Evolutionary conservation across 2,888 invertebrate species (phyloP), one percentile per base, ranked within the genome.

Genomic region (Ennomos quercinarius): DNA sequence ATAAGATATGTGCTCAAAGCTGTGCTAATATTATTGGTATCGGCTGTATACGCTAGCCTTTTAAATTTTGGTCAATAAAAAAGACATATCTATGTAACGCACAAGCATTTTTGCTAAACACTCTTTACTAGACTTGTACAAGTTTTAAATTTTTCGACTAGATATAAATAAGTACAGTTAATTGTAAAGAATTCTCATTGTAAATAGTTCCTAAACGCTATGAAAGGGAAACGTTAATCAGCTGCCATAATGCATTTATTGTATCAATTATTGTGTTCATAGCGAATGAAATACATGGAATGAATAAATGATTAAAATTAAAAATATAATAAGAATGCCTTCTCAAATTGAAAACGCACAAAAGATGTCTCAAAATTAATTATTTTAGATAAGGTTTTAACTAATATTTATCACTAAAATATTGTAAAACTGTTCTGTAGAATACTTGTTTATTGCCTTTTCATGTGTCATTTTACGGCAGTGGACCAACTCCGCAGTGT

Each of bases 191-290:
- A 11, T 12, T 48, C 13, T 37, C 12, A 8, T 8, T 13, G 12
- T 17, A 35, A 41, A 42, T 41, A 37, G 49, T 57, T 57, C 50
- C 49, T 50, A 50, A 45, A 17, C 9, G 39, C 27, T 34, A 10
- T 38, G 36, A 42, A 13, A 50, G 41, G 10, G 0, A 42, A 41
- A 46, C 3, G 41, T 17, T 50, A 0, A 35, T 2, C 51, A n/a
- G 52, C 57, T 52, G 57, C 51, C 51, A 12, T 27, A 52, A 42
- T 47, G 51, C 57, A 57, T 57, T 57, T 57, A 57, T 17, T 42
- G 17, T 41, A 12, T 35, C 13, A 44, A 49, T 9, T 34, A 4
- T 37, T 44, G 1, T 17, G 17, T 17, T 17, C 1, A 17, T 4
- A 17, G 27, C 6, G 27, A 27, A 27, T 27, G 5, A 27, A 27